Evolutionary conservation across 2,113 vertebrate genomes (phyloP).

Genomic region (Rhinopomastus cyanomelas): DNA sequence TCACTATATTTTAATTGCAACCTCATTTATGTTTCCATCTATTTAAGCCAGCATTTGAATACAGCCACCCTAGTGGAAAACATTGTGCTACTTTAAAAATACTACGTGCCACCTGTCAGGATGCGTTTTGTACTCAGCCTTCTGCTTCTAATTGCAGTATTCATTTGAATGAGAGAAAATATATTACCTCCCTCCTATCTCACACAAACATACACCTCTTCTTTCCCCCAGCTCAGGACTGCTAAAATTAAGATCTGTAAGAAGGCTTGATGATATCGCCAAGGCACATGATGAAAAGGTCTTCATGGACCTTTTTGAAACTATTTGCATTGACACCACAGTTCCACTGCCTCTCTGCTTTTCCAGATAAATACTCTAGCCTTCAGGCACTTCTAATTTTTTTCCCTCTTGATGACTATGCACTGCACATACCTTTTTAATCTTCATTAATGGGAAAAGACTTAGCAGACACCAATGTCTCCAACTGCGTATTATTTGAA

Average conservation of each 20-base stretch:
- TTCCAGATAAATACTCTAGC: slow-evolving; percentile 1
- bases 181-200: slow-evolving; percentile 24
- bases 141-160: slow-evolving; percentile 26
- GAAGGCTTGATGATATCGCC: not conserved
- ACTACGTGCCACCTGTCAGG: slow-evolving; percentile 31
- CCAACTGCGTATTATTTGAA: slow-evolving; percentile 17
- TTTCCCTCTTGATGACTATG: not conserved
- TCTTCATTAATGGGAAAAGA: slow-evolving; percentile 2
- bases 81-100: slow-evolving; percentile 28
- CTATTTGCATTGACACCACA: not conserved
- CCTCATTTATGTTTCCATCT: slow-evolving; percentile 23
- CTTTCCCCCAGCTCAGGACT: not conserved
- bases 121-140: slow-evolving; percentile 28
- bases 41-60: slow-evolving; percentile 15
- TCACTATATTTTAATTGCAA: slow-evolving; percentile 13
- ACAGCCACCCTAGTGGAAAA: slow-evolving; percentile 21
- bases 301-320: not conserved
- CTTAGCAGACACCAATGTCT: not conserved
- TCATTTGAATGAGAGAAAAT: slow-evolving; percentile 8
- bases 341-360: not conserved
- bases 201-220: not conserved
- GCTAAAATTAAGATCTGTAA: not conserved
- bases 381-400: not conserved
- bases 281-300: not conserved
- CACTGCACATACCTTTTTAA: slow-evolving; percentile 27